Evolutionary conservation across 2,797 vertebrate species (phyloP).

Genomic region (Megalops cyprinoides): DNA sequence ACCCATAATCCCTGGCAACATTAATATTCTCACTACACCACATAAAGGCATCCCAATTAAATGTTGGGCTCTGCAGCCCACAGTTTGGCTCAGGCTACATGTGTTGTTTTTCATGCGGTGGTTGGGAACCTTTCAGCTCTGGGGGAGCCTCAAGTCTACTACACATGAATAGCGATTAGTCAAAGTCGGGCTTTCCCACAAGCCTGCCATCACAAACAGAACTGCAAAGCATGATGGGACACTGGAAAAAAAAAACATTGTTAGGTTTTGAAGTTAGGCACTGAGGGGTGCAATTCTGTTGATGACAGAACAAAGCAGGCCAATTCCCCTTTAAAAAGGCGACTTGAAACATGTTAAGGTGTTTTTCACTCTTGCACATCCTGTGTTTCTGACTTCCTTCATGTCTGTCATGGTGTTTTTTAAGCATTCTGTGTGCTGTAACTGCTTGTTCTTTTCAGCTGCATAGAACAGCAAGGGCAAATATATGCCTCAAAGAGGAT

Average conservation of each 20-base stretch:
- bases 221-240: background rate
- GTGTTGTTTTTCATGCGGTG: slow-evolving; percentile 27
- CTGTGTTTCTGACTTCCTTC: too few relatives aligned
- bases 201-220: slow-evolving; percentile 9
- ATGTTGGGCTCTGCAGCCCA: background rate
- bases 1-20: slow-evolving; percentile 2
- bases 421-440: too few relatives aligned
- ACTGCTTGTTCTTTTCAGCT: too few relatives aligned
- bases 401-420: too few relatives aligned
- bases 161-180: slow-evolving; percentile 44
- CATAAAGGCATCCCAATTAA: slow-evolving; percentile 18
- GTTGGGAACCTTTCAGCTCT: slow-evolving; percentile 21
- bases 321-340: background rate
- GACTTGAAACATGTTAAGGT: too few relatives aligned
- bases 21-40: slow-evolving; percentile 33
- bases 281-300: slow-evolving; percentile 41
- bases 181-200: slow-evolving; percentile 40
- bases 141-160: slow-evolving; percentile 23
- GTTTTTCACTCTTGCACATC: too few relatives aligned
- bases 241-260: slow-evolving; percentile 34
- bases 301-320: slow-evolving; percentile 33
- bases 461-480: too few relatives aligned
- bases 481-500: too few relatives aligned
- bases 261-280: slow-evolving; percentile 47
- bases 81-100: slow-evolving; percentile 18